A percentile compares a stretch with the other conserved stretches of the same genome.
Evolutionary conservation across 2,888 invertebrate genomes (phyloP).

Genomic region (Bibio marci): DNA sequence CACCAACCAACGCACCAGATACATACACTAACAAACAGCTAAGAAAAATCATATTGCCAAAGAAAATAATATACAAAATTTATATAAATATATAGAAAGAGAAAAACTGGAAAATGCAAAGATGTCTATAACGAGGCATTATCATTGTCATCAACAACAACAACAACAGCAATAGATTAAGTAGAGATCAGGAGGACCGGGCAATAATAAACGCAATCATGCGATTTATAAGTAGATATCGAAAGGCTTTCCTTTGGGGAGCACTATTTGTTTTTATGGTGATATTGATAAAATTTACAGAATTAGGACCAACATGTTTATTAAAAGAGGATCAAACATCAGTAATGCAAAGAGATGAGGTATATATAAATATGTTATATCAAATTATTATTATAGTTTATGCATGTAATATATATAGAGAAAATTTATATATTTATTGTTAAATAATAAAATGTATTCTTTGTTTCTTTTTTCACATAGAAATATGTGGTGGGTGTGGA

Average conservation of each 20-base stretch:
- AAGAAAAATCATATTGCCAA: too few species aligned
- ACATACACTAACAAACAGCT: too few species aligned
- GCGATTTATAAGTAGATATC: constrained; percentile 29
- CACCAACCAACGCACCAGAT: too few species aligned
- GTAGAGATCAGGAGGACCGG: too few species aligned
- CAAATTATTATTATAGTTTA: background rate
- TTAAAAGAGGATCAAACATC: constrained; percentile 23
- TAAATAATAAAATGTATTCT: constrained; percentile 4
- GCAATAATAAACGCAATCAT: too few species aligned
- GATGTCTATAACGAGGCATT: too few species aligned
- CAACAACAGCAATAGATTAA: too few species aligned
- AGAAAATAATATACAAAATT: too few species aligned
- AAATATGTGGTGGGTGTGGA: constrained; percentile 45
- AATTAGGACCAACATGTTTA: constrained; percentile 27
- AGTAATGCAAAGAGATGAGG: constrained; percentile 25
- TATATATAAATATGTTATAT: constrained; percentile 11
- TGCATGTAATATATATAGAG: background rate
- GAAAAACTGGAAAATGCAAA: too few species aligned
- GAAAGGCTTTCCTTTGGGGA: constrained; percentile 25
- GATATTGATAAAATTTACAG: constrained; percentile 29
- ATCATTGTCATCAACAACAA: too few species aligned
- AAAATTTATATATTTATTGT: background rate
- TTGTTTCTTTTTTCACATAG: constrained; percentile 24
- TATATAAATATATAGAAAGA: too few species aligned
- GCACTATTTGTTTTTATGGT: constrained; percentile 26